Percentiles rank a stretch among this genome's conserved stretches.
Evolutionary conservation across 2,113 vertebrate species (phyloP).

Genomic region (Willisornis vidua): DNA sequence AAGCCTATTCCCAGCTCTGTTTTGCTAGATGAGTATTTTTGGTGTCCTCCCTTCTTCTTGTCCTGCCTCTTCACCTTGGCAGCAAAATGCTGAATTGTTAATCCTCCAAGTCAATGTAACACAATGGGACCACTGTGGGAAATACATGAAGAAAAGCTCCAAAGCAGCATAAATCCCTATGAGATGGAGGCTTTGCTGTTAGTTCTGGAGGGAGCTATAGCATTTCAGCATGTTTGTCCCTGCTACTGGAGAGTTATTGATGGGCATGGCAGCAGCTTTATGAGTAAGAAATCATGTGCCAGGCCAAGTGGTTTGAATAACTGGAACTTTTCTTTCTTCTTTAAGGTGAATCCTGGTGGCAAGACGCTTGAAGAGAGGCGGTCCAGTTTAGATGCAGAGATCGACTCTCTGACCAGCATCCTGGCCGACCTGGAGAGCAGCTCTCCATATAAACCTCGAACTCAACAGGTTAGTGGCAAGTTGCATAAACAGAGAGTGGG

Average conservation of each 20-base stretch:
- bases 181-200: neutral
- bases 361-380: conserved; percentile 93
- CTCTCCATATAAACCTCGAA: conserved; percentile 91
- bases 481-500: neutral
- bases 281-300: neutral
- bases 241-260: neutral
- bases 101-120: neutral
- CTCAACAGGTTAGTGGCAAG: conserved; percentile 79
- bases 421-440: conserved; percentile 96
- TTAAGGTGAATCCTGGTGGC: conserved; percentile 82
- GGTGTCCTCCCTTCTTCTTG: too few relatives aligned
- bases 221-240: neutral
- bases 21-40: neutral
- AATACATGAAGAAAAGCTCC: neutral
- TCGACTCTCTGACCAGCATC: conserved; percentile 96
- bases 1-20: neutral
- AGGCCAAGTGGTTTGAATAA: neutral
- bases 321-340: neutral
- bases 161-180: neutral
- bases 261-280: neutral
- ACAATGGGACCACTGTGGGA: neutral
- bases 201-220: neutral
- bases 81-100: neutral
- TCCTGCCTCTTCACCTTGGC: neutral
- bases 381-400: conserved; percentile 95